Base-by-base conservation (phyloP, 2,113 vertebrate genomes). In the Arvicanthis niloticus region DNA sequence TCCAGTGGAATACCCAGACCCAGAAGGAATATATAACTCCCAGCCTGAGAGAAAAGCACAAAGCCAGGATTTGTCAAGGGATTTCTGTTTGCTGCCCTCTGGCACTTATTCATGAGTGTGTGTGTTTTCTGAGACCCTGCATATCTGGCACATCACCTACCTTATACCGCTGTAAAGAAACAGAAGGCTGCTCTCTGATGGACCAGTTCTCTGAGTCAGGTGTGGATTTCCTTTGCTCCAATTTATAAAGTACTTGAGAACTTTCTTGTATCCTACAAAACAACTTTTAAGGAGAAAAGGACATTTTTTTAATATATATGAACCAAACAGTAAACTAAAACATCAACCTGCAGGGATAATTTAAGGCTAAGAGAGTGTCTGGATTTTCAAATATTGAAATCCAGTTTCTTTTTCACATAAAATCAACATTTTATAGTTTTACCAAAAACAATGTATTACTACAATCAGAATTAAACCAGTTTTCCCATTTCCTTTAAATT, bases 211-310 rank as follows among this genome's bases (percentile, higher is more conserved):
- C 88, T 89, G 93, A 80, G 5, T 97, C 98, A 80, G 96, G 86
- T 87, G 96, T 98, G 60, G 87, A 89, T 96, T 98, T 98, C 82
- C 95, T 98, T 97, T 99, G 99, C n/a, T 98, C 97, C 91, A 98
- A 87, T 95, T 99, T 99, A 98, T 99, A 99, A 98, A 99, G 98
- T 62, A 99, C 98, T 97, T 99, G 99, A 88, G 99, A 98, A 96
- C 99, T 99, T 97, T 99, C 99, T 97, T 99, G 99, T 98, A 99
- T 98, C 96, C 99, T 98, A 95, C 98, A 99, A 96, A 99, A 99
- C 75, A 99, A 96, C 99, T 99, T 98, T 89, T 58, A 77, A 96
- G 68, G 21, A 78, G 93, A 97, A 97, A 24, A 93, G 29, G 40
- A 42, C 26, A 42, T 84, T 84, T 84, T 73, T 42, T 19, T 4